phyloP scores from a whole-genome alignment of 2,888 invertebrate genomes.

The Monoplex corrugatus region DNA sequence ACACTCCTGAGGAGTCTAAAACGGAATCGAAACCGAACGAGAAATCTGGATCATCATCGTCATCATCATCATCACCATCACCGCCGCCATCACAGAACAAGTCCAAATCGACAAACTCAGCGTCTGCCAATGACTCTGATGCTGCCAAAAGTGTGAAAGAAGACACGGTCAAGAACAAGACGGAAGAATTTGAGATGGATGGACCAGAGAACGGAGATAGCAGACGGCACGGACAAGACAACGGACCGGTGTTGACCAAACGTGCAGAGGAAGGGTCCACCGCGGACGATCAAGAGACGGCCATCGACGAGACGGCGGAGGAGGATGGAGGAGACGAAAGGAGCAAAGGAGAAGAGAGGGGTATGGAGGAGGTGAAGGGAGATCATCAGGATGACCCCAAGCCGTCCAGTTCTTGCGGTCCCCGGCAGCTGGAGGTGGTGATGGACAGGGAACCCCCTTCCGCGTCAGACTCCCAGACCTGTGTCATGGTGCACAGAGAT shows the following conservation, averaged over 20 bases:
- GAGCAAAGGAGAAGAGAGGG: neutral
- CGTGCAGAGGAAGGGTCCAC: neutral
- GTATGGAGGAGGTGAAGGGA: neutral
- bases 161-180: neutral
- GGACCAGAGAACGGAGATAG: too few relatives aligned
- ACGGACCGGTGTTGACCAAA: neutral
- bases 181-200: too few relatives aligned
- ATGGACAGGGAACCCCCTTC: neutral
- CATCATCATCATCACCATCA: neutral
- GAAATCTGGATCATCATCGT: too few relatives aligned
- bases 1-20: neutral
- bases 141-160: neutral
- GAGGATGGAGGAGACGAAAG: neutral
- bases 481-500: slow-evolving; percentile 21
- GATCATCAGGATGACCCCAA: neutral
- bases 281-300: neutral
- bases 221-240: neutral
- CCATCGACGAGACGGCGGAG: neutral
- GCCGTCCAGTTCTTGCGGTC: too few relatives aligned
- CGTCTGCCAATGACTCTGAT: too few relatives aligned
- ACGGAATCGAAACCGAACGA: neutral
- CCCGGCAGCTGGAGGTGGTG: slow-evolving; percentile 26
- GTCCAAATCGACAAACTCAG: neutral
- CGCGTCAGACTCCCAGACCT: neutral
- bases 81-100: neutral